Evolutionary conservation across 2,113 vertebrate species (phyloP), one percentile per base, ranked within the genome.

Genomic region (Rhinoptilus africanus): DNA sequence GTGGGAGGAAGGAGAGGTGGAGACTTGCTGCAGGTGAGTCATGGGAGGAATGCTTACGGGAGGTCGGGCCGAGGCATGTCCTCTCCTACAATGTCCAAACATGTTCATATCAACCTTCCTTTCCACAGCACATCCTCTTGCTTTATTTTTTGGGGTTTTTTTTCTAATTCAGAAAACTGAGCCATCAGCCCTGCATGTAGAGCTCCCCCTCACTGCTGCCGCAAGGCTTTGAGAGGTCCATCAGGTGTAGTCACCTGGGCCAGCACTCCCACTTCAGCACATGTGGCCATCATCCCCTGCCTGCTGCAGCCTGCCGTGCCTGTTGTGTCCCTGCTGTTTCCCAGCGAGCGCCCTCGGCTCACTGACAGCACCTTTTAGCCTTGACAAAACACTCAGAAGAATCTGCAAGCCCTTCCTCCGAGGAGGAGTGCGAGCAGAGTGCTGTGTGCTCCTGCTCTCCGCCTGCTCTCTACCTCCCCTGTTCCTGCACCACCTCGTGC

Each of bases 291-390:
- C 3, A 0, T 71, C 17, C 53, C 21, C 34, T 53, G 53, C 14
- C 50, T 4, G 2, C 32, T 10, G 2, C 57, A 53, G 48, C 4
- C 1, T 71, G 41, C 37, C 26, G 6, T 3, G 9, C 30, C 62
- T 64, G 8, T 30, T 45, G 53, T 30, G 17, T 14, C 75, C 34
- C 9, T 1, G 7, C 39, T 4, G 5, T 48, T 23, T 57, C 47
- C 21, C n/a, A 41, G 19, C 0, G 1, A 23, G 8, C 28, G 62
- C n/a, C 30, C 34, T 86, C 0, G 0, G 39, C 28, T 78, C 0
- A 0, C 63, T 74, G 41, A 74, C 64, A 86, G 32, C 34, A 63
- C 20, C 27, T 92, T 85, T 67, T 60, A 86, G 35, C 76, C 64
- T 91, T 68, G 24, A 81, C 26, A 84, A 89, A 93, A 82, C 51